phyloP scores from a whole-genome alignment of 2,113 vertebrate species.

The Phalacrocorax aristotelis region DNA sequence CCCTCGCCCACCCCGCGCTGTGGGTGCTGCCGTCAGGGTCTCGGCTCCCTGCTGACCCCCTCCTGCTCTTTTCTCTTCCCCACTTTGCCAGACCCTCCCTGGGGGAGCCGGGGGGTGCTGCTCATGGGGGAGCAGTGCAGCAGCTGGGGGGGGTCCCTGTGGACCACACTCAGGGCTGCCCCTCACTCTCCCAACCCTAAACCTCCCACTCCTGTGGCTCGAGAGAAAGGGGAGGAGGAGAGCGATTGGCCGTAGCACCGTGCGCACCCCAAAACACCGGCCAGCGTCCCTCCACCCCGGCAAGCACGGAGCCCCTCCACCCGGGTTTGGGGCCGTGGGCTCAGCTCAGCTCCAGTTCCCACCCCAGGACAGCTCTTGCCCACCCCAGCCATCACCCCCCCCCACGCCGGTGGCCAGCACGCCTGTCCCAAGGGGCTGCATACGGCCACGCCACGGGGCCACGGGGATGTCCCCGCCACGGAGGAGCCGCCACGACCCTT shows the following conservation, averaged over 20 bases:
- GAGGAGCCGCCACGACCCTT: background rate
- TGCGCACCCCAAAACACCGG: rapidly evolving
- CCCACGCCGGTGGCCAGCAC: background rate
- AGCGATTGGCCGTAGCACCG: rapidly evolving
- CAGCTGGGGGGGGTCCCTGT: rapidly evolving
- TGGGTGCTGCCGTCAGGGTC: background rate
- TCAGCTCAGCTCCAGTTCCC: background rate
- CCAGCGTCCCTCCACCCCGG: too few relatives aligned
- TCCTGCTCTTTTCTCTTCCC: background rate
- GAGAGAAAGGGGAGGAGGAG: rapidly evolving
- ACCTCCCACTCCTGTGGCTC: rapidly evolving
- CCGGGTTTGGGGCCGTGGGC: rapidly evolving
- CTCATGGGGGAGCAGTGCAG: rapidly evolving
- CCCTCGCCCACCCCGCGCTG: rapidly evolving
- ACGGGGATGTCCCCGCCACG: rapidly evolving
- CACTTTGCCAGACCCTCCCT: rapidly evolving
- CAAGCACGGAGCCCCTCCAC: background rate
- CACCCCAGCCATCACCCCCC: background rate
- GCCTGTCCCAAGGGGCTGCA: background rate
- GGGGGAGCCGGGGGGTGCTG: background rate
- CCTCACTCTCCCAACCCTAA: rapidly evolving
- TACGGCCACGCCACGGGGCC: background rate
- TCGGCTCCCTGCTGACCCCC: rapidly evolving
- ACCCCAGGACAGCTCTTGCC: background rate
- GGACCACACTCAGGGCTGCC: rapidly evolving